These are phyloP conservation scores for Hippocampus barbouri DNA, from an alignment of 2,113 vertebrate genomes.

Conservation along the genomic window DNA sequence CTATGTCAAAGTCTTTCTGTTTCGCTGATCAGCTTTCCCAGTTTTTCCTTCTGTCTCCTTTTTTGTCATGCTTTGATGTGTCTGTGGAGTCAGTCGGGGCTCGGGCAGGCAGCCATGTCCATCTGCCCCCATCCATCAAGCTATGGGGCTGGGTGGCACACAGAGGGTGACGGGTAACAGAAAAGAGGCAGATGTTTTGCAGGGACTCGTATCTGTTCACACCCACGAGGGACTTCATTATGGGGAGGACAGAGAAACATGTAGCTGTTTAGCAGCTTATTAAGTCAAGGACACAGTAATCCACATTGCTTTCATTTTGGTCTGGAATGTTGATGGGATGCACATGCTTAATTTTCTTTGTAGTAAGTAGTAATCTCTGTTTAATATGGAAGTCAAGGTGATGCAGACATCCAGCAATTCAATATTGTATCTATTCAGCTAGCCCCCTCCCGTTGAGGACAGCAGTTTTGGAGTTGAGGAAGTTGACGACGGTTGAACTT, in stretches of 20 bases:
- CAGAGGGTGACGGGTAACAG: slow-evolving; percentile 56
- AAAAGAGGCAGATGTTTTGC: slow-evolving; percentile 63
- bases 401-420: too few relatives aligned
- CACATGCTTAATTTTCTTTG: slow-evolving; percentile 9
- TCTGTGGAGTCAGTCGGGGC: slow-evolving; percentile 21
- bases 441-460: too few relatives aligned
- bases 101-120: slow-evolving; percentile 55
- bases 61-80: slow-evolving; percentile 41
- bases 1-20: slow-evolving; percentile 21
- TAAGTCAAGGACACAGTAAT: slow-evolving; percentile 61
- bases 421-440: too few relatives aligned
- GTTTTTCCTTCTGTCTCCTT: slow-evolving; percentile 20
- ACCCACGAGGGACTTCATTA: slow-evolving; percentile 61
- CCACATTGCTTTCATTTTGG: slow-evolving; percentile 24
- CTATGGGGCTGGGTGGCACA: slow-evolving; percentile 41
- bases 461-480: too few relatives aligned
- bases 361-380: too few relatives aligned
- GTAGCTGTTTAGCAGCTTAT: slow-evolving; percentile 65
- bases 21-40: background rate
- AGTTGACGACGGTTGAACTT: too few relatives aligned
- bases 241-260: slow-evolving; percentile 50
- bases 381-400: too few relatives aligned
- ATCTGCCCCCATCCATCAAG: slow-evolving; percentile 53
- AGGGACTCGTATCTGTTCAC: slow-evolving; percentile 45
- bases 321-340: slow-evolving; percentile 22